phyloP scores from a whole-genome alignment of 2,888 invertebrate genomes.

The Zootermopsis nevadensis region DNA sequence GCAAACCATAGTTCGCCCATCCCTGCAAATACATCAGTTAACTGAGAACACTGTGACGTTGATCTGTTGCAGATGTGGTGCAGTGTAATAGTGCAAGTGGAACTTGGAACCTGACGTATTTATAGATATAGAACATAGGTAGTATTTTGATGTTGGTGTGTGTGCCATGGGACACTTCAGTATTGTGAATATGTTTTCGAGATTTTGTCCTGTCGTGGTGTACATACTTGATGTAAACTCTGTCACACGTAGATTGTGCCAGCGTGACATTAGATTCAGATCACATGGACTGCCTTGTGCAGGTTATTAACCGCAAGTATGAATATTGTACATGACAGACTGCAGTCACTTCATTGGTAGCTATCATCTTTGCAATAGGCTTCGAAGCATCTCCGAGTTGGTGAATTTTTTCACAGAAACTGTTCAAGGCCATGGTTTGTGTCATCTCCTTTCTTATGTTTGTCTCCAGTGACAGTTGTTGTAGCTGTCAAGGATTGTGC shows the following conservation, averaged over 20 bases:
- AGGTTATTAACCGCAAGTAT: no score
- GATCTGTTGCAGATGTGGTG: constrained; percentile 13
- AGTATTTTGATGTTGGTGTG: constrained; percentile 11
- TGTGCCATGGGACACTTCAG: background rate
- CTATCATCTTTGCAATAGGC: no score
- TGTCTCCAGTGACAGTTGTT: background rate
- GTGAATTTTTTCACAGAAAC: no score
- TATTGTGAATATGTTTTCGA: constrained; percentile 1
- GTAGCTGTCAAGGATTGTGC: background rate
- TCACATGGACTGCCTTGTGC: background rate
- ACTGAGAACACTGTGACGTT: background rate
- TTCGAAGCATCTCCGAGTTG: no score
- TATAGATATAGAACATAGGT: constrained; percentile 3
- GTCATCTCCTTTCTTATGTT: background rate
- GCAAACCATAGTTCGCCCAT: no score
- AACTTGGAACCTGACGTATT: background rate
- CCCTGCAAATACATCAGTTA: background rate
- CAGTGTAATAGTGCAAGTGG: background rate
- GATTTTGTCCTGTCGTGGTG: background rate
- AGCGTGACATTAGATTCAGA: background rate
- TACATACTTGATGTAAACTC: background rate
- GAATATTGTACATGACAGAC: background rate
- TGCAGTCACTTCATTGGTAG: no score
- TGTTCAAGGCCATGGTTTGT: no score
- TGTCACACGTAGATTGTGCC: background rate